These are phyloP conservation scores for Watsonalla cultraria DNA, from an alignment of 2,888 invertebrate genomes.

Conservation along the genomic window DNA sequence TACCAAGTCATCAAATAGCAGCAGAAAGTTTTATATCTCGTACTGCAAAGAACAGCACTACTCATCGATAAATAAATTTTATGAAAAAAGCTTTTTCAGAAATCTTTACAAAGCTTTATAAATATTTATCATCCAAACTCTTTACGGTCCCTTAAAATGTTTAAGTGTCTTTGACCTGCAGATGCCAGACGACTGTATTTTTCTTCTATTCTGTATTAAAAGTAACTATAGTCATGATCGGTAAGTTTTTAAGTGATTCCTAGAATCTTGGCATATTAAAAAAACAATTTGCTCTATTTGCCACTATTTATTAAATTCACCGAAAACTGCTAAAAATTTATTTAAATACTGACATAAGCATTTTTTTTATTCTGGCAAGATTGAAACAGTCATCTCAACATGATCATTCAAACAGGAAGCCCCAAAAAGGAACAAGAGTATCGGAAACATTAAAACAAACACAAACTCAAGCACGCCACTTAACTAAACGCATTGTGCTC, in stretches of 20 bases:
- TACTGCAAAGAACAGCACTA: not conserved
- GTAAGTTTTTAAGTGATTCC: no score
- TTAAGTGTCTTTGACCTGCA: not conserved
- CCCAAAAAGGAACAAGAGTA: constrained; percentile 42
- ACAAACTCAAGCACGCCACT: constrained; percentile 37
- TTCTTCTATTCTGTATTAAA: not conserved
- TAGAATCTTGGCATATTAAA: no score
- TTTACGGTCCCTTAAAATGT: not conserved
- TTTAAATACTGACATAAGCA: not conserved
- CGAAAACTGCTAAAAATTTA: not conserved
- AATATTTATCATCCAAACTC: not conserved
- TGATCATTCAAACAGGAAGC: constrained; percentile 31
- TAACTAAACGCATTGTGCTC: constrained; percentile 41
- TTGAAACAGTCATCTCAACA: not conserved
- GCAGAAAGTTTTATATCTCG: no score
- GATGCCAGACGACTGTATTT: not conserved
- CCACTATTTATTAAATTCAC: no score
- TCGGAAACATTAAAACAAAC: constrained; percentile 53
- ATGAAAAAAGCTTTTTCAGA: no score
- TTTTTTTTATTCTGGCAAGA: not conserved
- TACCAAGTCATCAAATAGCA: no score
- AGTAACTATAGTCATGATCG: not conserved
- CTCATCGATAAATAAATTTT: not conserved
- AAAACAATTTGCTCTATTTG: no score
- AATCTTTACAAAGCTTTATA: not conserved